Percentiles rank a stretch among this genome's conserved stretches.
Evolutionary conservation across 2,113 vertebrate genomes (phyloP).

Genomic region (Nothocercus julius): DNA sequence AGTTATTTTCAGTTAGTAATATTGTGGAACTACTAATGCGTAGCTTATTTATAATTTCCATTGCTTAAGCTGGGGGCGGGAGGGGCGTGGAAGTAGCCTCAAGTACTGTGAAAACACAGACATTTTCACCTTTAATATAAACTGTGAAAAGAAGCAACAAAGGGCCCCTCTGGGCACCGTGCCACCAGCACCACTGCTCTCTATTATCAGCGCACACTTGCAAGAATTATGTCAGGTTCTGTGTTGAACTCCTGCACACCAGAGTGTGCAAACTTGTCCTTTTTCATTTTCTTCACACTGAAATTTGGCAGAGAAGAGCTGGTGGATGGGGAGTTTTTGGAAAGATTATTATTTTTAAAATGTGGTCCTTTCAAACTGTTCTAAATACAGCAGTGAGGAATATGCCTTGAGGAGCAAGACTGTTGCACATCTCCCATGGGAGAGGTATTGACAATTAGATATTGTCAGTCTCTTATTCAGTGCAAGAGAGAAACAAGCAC

Average conservation of each 20-base stretch:
- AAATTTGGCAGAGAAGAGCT: slow-evolving; percentile 39
- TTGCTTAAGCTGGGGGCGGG: not conserved
- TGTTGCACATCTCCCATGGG: slow-evolving; percentile 52
- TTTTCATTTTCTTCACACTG: slow-evolving; percentile 21
- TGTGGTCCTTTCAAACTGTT: slow-evolving; percentile 46
- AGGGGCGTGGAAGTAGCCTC: not conserved
- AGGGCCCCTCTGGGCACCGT: not conserved
- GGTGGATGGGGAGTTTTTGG: slow-evolving; percentile 42
- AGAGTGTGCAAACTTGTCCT: slow-evolving; percentile 9
- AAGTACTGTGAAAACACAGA: not conserved
- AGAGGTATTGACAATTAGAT: slow-evolving; percentile 59
- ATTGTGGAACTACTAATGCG: not conserved
- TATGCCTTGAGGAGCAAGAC: slow-evolving; percentile 45
- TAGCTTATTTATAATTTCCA: not conserved
- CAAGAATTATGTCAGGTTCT: slow-evolving; percentile 17
- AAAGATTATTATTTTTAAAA: slow-evolving; percentile 33
- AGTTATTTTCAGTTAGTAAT: not conserved
- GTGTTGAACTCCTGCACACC: slow-evolving; percentile 9
- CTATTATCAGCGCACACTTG: not conserved
- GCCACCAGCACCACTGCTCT: slow-evolving; percentile 4
- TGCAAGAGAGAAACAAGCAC: slow-evolving; percentile 27
- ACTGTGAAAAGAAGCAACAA: not conserved
- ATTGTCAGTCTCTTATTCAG: slow-evolving; percentile 34
- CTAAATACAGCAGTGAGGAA: slow-evolving; percentile 62
- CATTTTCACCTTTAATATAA: not conserved